Evolutionary conservation across 2,797 vertebrate genomes (phyloP).

Genomic region (Rhyacichthys aspro): DNA sequence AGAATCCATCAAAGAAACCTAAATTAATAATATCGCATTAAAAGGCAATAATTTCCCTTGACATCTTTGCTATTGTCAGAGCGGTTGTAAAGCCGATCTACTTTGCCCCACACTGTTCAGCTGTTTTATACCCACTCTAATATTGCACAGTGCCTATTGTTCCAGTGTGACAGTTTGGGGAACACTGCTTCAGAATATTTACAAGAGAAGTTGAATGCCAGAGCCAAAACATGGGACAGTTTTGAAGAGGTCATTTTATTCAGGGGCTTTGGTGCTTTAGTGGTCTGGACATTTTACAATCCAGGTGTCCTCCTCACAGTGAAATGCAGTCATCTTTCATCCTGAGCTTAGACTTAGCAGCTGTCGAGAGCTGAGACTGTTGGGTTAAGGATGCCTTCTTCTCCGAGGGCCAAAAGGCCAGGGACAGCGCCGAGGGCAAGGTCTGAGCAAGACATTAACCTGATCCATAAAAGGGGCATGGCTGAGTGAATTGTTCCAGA

Average conservation of each 20-base stretch:
- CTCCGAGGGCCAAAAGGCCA: constrained; percentile 54
- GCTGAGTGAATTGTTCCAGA: background rate
- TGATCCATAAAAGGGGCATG: constrained; percentile 35
- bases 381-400: constrained; percentile 43
- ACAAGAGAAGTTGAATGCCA: background rate
- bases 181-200: constrained; percentile 4
- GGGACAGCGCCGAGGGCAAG: constrained; percentile 36
- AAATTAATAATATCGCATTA: constrained; percentile 11
- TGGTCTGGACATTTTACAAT: no score
- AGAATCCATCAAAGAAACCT: constrained; percentile 1
- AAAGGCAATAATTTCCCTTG: constrained; percentile 25
- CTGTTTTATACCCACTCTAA: background rate
- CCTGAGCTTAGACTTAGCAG: constrained; percentile 48
- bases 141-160: background rate
- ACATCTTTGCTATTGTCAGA: constrained; percentile 13
- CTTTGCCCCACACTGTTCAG: constrained; percentile 1
- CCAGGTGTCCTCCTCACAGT: constrained; percentile 44
- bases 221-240: constrained; percentile 15
- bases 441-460: constrained; percentile 33
- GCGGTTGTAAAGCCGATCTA: background rate
- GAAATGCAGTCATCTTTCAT: constrained; percentile 60
- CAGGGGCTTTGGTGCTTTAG: constrained; percentile 24
- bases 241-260: constrained; percentile 16
- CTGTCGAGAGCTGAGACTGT: constrained; percentile 38
- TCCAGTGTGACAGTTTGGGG: background rate